Conservation (phyloP, 1,140 invertebrate species). For the Diuraphis noxia region DNA sequence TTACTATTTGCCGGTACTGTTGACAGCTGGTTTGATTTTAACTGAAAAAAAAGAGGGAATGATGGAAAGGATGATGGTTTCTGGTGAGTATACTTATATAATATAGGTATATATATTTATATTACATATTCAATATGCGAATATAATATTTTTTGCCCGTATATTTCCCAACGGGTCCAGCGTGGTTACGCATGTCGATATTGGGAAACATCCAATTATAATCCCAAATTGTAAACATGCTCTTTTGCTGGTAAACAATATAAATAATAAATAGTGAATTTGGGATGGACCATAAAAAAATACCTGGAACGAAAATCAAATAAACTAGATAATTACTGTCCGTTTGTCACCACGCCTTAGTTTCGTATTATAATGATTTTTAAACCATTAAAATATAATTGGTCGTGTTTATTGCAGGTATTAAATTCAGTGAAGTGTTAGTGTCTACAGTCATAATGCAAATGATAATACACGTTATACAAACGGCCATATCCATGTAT, state of each 20-base stretch:
- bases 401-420: constrained; percentile 64
- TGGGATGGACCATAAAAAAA: neutral
- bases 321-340: neutral
- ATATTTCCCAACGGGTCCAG: neutral
- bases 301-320: neutral
- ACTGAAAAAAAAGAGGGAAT: constrained; percentile 59
- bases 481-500: constrained; percentile 73
- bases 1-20: constrained; percentile 58
- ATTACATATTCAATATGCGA: neutral
- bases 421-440: constrained; percentile 80
- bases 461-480: constrained; percentile 81
- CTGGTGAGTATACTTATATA: constrained; percentile 56
- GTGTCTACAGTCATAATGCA: constrained; percentile 83
- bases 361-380: neutral
- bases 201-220: constrained; percentile 29
- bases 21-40: constrained; percentile 58
- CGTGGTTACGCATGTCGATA: neutral
- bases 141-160: neutral
- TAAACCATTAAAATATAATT: neutral
- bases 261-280: neutral
- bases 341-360: neutral
- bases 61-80: constrained; percentile 58
- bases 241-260: neutral
- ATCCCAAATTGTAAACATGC: constrained; percentile 22
- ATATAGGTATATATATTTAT: neutral